Evolutionary conservation across 1,140 invertebrate genomes (phyloP).

Genomic region (Holcopasites calliopsidis): DNA sequence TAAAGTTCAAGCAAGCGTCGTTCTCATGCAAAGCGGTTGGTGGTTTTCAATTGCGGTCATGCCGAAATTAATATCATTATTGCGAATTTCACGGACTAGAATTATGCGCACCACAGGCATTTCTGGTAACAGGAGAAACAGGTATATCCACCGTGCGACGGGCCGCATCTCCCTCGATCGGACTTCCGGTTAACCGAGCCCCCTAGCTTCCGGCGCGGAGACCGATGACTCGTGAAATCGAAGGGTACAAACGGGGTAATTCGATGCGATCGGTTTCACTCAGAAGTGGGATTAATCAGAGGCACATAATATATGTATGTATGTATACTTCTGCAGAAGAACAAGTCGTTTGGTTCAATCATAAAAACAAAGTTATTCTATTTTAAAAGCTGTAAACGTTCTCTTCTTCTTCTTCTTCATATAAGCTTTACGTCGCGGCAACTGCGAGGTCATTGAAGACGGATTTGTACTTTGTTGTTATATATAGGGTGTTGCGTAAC

Average conservation of each 20-base stretch:
- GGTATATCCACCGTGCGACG: constrained; percentile 14
- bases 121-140: constrained; percentile 18
- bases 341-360: too few relatives aligned
- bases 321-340: too few relatives aligned
- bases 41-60: background rate
- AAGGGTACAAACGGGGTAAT: constrained; percentile 45
- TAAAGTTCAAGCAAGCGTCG: background rate
- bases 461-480: too few relatives aligned
- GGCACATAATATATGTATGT: too few relatives aligned
- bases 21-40: background rate
- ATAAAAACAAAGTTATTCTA: too few relatives aligned
- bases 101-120: constrained; percentile 46
- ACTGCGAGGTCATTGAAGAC: too few relatives aligned
- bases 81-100: background rate
- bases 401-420: too few relatives aligned
- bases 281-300: constrained; percentile 29
- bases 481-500: too few relatives aligned
- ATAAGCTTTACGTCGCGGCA: too few relatives aligned
- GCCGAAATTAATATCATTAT: constrained; percentile 4
- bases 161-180: constrained; percentile 41
- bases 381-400: too few relatives aligned
- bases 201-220: constrained; percentile 50
- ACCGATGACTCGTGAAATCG: constrained; percentile 55
- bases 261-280: constrained; percentile 39
- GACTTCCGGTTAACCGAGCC: constrained; percentile 53